A percentile compares a stretch with the other conserved stretches of the same genome.
Evolutionary conservation across 2,797 vertebrate species (phyloP).

Genomic region (Psittacula echo): DNA sequence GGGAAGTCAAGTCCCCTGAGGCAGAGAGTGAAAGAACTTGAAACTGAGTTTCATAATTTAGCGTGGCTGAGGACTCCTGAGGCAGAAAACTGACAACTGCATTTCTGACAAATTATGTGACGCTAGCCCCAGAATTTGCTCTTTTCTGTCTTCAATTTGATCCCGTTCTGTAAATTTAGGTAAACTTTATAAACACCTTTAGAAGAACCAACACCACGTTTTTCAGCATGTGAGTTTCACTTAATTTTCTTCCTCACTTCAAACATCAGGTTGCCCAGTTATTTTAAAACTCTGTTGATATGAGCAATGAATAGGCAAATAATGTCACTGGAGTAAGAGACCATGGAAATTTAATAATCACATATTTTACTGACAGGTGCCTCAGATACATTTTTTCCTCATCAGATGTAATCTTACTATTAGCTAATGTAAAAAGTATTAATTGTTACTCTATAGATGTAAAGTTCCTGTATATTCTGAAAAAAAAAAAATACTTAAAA

Average conservation of each 20-base stretch:
- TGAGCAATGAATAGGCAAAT: background rate
- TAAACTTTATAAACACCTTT: background rate
- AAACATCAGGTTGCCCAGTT: background rate
- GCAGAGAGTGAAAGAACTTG: conserved; percentile 9
- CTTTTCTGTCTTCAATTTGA: background rate
- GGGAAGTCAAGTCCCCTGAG: conserved; percentile 13
- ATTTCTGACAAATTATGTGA: conserved; percentile 31
- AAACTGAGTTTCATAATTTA: background rate
- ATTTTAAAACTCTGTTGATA: background rate
- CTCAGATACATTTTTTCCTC: background rate
- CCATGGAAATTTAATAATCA: background rate
- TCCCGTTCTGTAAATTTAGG: background rate
- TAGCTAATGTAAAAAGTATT: background rate
- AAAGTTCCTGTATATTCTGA: background rate
- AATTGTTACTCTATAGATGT: background rate
- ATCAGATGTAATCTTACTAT: background rate
- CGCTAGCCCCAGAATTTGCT: background rate
- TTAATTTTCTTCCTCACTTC: background rate
- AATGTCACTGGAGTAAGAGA: background rate
- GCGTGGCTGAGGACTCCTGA: conserved; percentile 6
- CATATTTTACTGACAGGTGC: background rate
- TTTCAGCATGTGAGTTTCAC: background rate
- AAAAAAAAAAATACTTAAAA: background rate
- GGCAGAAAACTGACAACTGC: conserved; percentile 29
- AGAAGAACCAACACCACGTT: background rate